Conservation (phyloP, 2,888 invertebrate genomes). For the Eurytoma californica region DNA sequence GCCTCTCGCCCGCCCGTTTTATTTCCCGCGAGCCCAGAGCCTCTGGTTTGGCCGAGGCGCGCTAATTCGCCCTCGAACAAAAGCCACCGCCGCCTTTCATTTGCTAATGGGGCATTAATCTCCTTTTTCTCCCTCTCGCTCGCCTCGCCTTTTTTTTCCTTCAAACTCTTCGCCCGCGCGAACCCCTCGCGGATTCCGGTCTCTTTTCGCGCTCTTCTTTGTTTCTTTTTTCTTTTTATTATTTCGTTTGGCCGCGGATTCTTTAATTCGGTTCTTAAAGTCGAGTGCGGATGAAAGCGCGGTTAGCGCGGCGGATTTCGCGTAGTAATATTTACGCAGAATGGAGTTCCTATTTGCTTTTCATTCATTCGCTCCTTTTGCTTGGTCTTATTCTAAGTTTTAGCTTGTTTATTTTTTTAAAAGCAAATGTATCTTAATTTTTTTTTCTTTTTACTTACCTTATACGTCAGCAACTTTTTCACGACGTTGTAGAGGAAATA, state of each 20-base stretch:
- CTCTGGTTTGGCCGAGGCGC: slow-evolving; percentile 39
- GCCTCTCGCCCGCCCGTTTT: slow-evolving; percentile 23
- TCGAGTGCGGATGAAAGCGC: neutral
- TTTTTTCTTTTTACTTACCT: no score
- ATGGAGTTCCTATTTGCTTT: no score
- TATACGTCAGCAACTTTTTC: no score
- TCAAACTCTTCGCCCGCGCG: no score
- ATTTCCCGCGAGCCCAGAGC: slow-evolving; percentile 11
- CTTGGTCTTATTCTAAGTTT: no score
- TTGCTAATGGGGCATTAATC: slow-evolving; percentile 53
- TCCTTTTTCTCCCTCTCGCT: neutral
- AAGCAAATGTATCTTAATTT: no score
- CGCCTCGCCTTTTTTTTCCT: neutral
- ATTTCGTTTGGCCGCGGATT: neutral
- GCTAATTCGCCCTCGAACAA: slow-evolving; percentile 43
- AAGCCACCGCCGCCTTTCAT: slow-evolving; percentile 45
- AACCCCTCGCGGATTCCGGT: neutral
- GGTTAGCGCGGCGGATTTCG: neutral
- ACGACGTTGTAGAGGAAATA: no score
- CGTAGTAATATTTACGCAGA: no score
- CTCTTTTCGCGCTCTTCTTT: neutral
- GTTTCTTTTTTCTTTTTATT: no score
- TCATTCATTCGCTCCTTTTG: no score
- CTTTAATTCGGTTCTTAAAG: slow-evolving; percentile 1
- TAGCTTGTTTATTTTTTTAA: no score